Percentiles rank a stretch among this genome's conserved stretches.
Conservation (phyloP, 2,797 vertebrate genomes). For the Alectoris magna region DNA sequence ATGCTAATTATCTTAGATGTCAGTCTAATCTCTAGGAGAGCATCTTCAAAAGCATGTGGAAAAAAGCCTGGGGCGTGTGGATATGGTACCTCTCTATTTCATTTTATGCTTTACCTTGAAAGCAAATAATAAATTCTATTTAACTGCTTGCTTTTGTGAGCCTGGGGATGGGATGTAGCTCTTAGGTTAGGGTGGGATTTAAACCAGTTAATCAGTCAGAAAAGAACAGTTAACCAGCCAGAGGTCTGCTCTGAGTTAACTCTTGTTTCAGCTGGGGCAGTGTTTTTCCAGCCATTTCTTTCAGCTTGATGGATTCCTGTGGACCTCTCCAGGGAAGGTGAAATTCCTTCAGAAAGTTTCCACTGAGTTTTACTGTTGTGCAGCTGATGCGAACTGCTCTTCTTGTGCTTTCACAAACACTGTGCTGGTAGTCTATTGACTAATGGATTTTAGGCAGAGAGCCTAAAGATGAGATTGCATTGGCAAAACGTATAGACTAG, state of each 20-base stretch:
- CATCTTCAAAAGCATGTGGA: constrained; percentile 24
- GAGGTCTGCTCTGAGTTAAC: not conserved
- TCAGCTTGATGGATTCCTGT: not conserved
- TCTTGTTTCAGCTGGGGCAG: not conserved
- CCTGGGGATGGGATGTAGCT: not conserved
- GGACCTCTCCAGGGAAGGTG: not conserved
- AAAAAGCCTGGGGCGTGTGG: not conserved
- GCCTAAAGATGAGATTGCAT: not conserved
- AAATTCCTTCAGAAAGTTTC: not conserved
- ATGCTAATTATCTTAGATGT: constrained; percentile 8
- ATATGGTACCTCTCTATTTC: not conserved
- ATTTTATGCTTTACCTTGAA: constrained; percentile 8
- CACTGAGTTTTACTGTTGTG: not conserved
- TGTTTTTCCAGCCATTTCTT: not conserved
- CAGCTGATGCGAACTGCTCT: not conserved
- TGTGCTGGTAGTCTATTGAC: not conserved
- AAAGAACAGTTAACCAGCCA: not conserved
- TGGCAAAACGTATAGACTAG: not conserved
- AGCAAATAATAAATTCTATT: constrained; percentile 12
- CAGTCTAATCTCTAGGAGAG: constrained; percentile 8
- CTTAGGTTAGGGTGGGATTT: not conserved
- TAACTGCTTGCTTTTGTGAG: constrained; percentile 8
- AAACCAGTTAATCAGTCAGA: not conserved
- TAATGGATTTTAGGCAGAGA: not conserved
- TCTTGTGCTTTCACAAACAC: not conserved